A percentile compares a stretch with the other conserved stretches of the same genome.
phyloP scores from a whole-genome alignment of 2,888 invertebrate species.

The Zelleria hepariella region DNA sequence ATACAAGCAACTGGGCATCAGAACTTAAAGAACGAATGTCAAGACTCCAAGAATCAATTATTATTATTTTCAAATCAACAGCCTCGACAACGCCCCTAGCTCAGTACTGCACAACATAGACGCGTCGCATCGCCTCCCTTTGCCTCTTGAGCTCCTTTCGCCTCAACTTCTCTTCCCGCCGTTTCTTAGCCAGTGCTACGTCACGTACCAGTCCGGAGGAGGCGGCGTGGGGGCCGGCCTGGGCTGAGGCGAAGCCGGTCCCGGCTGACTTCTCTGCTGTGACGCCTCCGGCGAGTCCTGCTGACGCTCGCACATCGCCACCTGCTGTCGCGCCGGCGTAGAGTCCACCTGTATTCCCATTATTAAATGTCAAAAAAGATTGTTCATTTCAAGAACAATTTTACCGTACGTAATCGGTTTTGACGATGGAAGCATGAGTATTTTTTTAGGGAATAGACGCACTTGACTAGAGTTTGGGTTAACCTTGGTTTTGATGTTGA shows the following conservation, averaged over 20 bases:
- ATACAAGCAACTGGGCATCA: no score
- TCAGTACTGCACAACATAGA: neutral
- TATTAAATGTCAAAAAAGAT: no score
- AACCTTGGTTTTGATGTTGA: no score
- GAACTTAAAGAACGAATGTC: no score
- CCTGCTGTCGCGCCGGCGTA: conserved; percentile 75
- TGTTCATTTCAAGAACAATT: no score
- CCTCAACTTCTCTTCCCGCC: conserved; percentile 24
- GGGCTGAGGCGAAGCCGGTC: conserved; percentile 50
- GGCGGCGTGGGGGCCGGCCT: conserved; percentile 43
- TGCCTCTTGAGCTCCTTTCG: neutral
- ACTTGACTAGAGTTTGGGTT: no score
- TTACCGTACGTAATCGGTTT: no score
- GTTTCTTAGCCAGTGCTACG: conserved; percentile 16
- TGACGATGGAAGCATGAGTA: no score
- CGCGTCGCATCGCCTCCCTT: neutral
- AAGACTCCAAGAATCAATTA: no score
- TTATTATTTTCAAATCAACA: neutral
- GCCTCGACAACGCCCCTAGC: neutral
- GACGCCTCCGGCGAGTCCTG: conserved; percentile 65
- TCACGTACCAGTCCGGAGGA: conserved; percentile 41
- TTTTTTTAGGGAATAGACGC: no score
- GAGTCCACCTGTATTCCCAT: conserved; percentile 63
- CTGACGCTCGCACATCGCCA: conserved; percentile 61
- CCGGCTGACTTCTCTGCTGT: conserved; percentile 44